Conservation (phyloP, 2,113 vertebrate genomes). For the Pristiophorus japonicus region DNA sequence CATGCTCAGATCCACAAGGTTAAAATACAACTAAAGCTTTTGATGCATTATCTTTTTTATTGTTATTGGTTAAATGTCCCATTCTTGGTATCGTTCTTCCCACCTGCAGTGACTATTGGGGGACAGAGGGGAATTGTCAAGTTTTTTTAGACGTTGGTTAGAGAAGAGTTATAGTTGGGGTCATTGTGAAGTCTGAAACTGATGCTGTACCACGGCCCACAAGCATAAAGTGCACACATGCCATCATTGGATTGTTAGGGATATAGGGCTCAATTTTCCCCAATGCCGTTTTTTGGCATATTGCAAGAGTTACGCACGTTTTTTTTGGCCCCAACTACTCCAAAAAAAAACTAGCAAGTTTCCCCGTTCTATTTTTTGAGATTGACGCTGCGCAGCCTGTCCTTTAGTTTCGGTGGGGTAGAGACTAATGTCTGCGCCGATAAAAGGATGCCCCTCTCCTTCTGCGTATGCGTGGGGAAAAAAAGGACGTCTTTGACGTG, state of each 20-base stretch:
- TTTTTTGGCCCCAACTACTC: too few species aligned
- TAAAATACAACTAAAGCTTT: background rate
- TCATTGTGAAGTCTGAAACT: background rate
- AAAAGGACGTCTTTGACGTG: too few species aligned
- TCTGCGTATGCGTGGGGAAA: too few species aligned
- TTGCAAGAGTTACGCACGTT: too few species aligned
- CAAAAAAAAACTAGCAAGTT: too few species aligned
- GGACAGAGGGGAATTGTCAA: background rate
- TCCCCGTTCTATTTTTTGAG: too few species aligned
- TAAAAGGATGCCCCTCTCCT: too few species aligned
- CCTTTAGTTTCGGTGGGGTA: too few species aligned
- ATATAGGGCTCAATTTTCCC: too few species aligned
- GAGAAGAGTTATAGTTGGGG: background rate
- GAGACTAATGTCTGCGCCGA: too few species aligned
- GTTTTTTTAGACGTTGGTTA: background rate
- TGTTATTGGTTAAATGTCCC: background rate
- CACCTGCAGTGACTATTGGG: background rate
- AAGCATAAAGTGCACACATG: background rate
- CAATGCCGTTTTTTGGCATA: too few species aligned
- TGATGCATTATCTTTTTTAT: background rate
- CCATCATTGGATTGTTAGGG: background rate
- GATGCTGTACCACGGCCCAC: background rate
- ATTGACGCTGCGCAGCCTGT: too few species aligned
- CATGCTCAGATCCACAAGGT: background rate
- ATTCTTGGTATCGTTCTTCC: background rate